Evolutionary conservation across 1,140 invertebrate species (phyloP), one percentile per base, ranked within the genome.

Genomic region (Drosophila kepulauana): DNA sequence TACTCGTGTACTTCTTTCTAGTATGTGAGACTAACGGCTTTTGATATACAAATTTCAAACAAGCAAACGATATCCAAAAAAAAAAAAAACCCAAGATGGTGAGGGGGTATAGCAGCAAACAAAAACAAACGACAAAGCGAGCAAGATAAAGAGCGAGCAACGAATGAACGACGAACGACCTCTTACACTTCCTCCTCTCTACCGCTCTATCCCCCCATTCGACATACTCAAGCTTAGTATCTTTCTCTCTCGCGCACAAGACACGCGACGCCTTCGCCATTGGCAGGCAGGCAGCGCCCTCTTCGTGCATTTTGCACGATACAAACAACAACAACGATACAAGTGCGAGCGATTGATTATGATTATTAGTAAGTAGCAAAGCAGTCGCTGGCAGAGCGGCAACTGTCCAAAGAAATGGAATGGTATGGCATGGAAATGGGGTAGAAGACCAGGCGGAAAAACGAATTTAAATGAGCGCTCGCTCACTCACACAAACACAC

Each of bases 291-390:
- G 5, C 35, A 20, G 41, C 66, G 49, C 49, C 62, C 57, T 33
- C 64, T 56, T 66, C 71, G 61, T 66, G 68, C 75, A 78, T 81
- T 79, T 75, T 63, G 66, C 81, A 75, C 73, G 78, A 88, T 85
- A 89, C 86, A 90, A 89, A 89, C 86, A 90, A 89, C 35, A 38
- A 38, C 35, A 38, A 10, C 73, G 78, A 88, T 85, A 89, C 86
- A 90, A 89, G 85, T 90, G 85, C 81, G 86, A 79, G 78, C 85
- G 81, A 89, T 89, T 89, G 85, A 90, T 89, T 89, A 90, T 89
- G 86, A 89, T 85, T 89, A 89, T 89, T 89, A 85, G 85, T 90
- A 79, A 81, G 85, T 90, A 79, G 72, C 72, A 84, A 81, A 38
- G 35, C 35, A 38, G 35, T 16, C 57, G 48, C 30, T 61, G 46